phyloP scores from a whole-genome alignment of 2,888 invertebrate genomes.

The Andrena camellia region DNA sequence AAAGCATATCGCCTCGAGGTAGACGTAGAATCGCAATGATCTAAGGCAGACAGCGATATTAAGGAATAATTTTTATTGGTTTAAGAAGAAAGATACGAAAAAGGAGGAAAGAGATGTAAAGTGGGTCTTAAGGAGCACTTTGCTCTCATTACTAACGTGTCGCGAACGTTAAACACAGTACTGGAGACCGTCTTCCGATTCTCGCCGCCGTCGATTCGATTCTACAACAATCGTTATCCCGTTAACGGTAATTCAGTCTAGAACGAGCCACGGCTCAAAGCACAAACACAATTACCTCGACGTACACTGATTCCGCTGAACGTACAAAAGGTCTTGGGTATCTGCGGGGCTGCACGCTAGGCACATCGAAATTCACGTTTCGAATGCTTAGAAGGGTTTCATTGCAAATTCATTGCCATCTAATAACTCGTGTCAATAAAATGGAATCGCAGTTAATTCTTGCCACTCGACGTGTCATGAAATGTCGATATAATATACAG shows the following conservation, averaged over 20 bases:
- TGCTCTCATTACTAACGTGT: constrained; percentile 25
- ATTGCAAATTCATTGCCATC: constrained; percentile 5
- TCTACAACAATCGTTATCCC: constrained; percentile 49
- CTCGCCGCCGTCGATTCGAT: constrained; percentile 47
- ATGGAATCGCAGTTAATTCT: background rate
- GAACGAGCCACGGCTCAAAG: constrained; percentile 39
- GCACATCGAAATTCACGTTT: constrained; percentile 20
- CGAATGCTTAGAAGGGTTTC: constrained; percentile 6
- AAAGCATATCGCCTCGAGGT: too few species aligned
- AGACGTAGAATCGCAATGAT: background rate
- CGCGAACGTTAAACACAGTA: constrained; percentile 40
- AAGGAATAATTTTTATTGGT: constrained; percentile 29
- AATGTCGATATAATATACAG: background rate
- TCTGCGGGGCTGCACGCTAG: background rate
- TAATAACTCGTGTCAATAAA: constrained; percentile 9
- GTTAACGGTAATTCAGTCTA: constrained; percentile 50
- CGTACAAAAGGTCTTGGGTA: constrained; percentile 24
- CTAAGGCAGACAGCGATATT: constrained; percentile 8
- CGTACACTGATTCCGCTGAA: constrained; percentile 28
- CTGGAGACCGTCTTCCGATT: constrained; percentile 21
- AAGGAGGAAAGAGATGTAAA: background rate
- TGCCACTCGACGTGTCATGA: background rate
- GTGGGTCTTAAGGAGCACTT: constrained; percentile 9
- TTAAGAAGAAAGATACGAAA: background rate
- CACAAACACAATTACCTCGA: constrained; percentile 50